phyloP scores from a whole-genome alignment of 2,113 vertebrate species.

The Noctilio leporinus region DNA sequence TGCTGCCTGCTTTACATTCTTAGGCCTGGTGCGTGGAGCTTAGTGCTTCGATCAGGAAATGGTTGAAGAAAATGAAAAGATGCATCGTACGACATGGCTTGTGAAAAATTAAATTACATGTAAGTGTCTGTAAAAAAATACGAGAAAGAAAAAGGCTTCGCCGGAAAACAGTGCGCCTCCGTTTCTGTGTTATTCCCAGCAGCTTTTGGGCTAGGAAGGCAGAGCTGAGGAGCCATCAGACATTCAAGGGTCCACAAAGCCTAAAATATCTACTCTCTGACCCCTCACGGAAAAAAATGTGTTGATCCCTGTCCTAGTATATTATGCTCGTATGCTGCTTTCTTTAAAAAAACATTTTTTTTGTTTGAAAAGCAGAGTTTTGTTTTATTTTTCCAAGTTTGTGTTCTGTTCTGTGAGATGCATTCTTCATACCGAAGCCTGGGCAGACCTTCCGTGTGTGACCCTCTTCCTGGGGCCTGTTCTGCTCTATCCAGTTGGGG shows the following conservation, averaged over 20 bases:
- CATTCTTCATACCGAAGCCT: background rate
- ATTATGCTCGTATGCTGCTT: rapidly evolving
- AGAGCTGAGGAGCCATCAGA: too few species aligned
- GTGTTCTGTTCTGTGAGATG: background rate
- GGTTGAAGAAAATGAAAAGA: background rate
- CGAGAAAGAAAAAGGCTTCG: background rate
- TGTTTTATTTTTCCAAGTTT: background rate
- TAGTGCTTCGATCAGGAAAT: background rate
- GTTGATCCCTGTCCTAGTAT: too few species aligned
- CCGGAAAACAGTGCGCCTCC: background rate
- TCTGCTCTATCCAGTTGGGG: background rate
- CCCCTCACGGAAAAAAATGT: too few species aligned
- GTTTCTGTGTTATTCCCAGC: background rate
- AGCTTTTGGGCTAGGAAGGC: rapidly evolving
- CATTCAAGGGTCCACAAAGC: rapidly evolving
- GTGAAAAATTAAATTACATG: background rate
- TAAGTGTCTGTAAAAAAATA: background rate
- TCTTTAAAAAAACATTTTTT: background rate
- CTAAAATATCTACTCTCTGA: background rate
- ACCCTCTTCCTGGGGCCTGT: background rate
- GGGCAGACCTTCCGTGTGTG: background rate
- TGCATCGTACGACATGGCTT: background rate
- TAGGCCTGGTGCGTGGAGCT: background rate
- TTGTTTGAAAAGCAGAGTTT: background rate
- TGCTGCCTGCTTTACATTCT: background rate